Conservation (phyloP, 1,140 invertebrate species). For the Dysdera silvatica region DNA sequence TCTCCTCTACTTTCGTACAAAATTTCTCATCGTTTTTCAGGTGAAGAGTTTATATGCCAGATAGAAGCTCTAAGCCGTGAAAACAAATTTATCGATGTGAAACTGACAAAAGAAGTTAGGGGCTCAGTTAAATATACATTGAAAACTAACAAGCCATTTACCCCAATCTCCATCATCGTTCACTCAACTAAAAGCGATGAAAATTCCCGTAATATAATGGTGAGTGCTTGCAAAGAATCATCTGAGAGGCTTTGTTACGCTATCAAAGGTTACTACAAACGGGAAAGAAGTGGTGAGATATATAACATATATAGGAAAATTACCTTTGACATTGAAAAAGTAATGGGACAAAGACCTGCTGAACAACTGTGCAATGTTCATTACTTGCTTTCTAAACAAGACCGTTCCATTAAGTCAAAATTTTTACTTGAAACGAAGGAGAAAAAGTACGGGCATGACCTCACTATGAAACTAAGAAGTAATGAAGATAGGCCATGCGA, state of each 20-base stretch:
- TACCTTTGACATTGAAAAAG: slow-evolving; percentile 2
- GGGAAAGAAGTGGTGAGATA: neutral
- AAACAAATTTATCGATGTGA: neutral
- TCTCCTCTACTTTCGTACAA: neutral
- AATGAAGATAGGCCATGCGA: slow-evolving; percentile 4
- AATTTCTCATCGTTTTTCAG: no score
- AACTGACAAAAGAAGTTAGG: neutral
- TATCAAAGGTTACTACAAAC: neutral
- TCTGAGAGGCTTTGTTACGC: neutral
- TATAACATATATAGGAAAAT: neutral
- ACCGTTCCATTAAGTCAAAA: neutral
- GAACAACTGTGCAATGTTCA: neutral
- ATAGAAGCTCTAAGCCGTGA: neutral
- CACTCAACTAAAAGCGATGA: neutral
- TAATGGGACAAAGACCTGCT: neutral
- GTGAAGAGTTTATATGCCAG: neutral
- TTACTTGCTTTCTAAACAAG: neutral
- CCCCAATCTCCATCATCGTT: neutral
- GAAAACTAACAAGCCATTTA: neutral
- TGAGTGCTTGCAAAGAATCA: neutral
- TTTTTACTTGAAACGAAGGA: neutral
- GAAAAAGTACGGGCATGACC: slow-evolving; percentile 8
- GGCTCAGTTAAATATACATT: neutral
- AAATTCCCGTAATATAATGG: neutral
- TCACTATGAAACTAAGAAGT: neutral